Evolutionary conservation across 2,797 vertebrate species (phyloP).

Genomic region (Microhierax caerulescens): DNA sequence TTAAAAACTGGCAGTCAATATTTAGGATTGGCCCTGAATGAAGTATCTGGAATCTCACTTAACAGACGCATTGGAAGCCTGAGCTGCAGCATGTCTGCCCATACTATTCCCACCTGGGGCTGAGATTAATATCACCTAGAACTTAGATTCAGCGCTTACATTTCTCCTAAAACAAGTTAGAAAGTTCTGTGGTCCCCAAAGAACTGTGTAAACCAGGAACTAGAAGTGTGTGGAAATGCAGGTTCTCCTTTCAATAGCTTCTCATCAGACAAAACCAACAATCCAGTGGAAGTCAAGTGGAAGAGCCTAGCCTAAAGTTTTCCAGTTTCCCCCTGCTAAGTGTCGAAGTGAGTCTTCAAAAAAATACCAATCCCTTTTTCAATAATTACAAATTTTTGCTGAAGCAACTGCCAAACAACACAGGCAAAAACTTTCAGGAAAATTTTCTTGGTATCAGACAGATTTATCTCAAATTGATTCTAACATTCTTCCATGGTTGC

Average conservation of each 20-base stretch:
- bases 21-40: not conserved
- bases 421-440: not conserved
- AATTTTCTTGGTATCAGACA: not conserved
- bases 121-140: not conserved
- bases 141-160: not conserved
- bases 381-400: not conserved
- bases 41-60: conserved; percentile 40
- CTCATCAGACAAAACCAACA: not conserved
- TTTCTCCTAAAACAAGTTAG: not conserved
- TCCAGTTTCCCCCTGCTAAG: not conserved
- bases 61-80: not conserved
- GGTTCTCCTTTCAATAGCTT: not conserved
- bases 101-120: not conserved
- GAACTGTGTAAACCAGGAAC: not conserved
- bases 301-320: not conserved
- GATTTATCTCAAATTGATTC: not conserved
- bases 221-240: not conserved
- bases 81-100: not conserved
- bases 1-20: conserved; percentile 13
- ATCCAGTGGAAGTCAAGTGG: not conserved
- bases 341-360: not conserved
- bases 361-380: not conserved
- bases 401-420: not conserved
- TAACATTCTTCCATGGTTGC: not conserved
- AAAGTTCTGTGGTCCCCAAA: not conserved